phyloP scores from a whole-genome alignment of 2,113 vertebrate genomes.

The Ailuropoda melanoleuca region DNA sequence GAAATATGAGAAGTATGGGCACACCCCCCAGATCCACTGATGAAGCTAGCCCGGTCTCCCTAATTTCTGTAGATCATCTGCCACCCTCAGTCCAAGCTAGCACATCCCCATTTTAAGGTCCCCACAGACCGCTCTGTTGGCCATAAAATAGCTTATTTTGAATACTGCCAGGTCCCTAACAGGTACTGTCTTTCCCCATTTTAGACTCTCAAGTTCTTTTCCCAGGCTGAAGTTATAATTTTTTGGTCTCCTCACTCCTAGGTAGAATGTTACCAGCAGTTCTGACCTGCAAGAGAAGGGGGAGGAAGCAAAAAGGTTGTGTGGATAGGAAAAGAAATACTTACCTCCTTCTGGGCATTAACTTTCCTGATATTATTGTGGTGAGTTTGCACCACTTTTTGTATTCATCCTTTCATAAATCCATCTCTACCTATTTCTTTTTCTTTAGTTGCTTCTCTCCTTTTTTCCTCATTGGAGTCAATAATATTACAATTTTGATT shows the following conservation, averaged over 20 bases:
- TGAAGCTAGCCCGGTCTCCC: neutral
- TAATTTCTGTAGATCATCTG: neutral
- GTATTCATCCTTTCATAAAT: neutral
- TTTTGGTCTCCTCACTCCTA: neutral
- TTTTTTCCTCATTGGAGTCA: neutral
- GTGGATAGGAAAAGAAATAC: neutral
- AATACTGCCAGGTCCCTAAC: neutral
- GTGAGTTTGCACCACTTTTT: neutral
- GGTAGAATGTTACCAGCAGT: neutral
- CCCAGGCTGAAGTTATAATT: neutral
- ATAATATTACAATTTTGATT: conserved; percentile 26
- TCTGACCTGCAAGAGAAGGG: neutral
- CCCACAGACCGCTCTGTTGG: neutral
- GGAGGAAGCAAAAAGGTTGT: neutral
- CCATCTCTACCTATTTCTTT: neutral
- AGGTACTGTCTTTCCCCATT: neutral
- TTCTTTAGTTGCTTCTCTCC: neutral
- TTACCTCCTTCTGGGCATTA: neutral
- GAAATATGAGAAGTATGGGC: neutral
- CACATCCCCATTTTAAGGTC: neutral
- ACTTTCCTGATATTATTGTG: neutral
- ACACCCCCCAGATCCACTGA: neutral
- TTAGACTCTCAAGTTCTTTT: neutral
- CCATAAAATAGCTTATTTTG: neutral
- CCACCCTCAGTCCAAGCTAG: neutral